Percentiles rank a stretch among this genome's conserved stretches.
Conservation (phyloP, 2,888 invertebrate species). For the Chromoteleia sp. region DNA sequence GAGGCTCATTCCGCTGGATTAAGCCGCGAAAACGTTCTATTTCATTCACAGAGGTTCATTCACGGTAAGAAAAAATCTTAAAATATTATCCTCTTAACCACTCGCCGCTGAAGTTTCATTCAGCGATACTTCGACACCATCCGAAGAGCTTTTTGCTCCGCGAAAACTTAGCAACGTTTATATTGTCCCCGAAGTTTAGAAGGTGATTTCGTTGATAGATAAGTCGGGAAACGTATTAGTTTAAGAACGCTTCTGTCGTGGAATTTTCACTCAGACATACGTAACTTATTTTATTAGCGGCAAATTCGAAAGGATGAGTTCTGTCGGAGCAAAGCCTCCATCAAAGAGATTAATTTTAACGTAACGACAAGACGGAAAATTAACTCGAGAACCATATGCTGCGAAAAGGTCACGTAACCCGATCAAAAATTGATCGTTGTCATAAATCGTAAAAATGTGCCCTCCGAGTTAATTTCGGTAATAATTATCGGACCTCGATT, state of each 20-base stretch:
- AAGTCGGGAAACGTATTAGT: slow-evolving; percentile 20
- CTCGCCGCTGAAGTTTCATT: slow-evolving; percentile 35
- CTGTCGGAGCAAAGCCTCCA: neutral
- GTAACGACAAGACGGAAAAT: neutral
- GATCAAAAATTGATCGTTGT: too few species aligned
- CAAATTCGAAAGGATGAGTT: neutral
- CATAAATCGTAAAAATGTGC: neutral
- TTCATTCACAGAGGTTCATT: slow-evolving; percentile 49
- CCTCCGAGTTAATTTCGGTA: too few species aligned
- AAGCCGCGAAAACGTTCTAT: slow-evolving; percentile 38
- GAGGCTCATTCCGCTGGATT: slow-evolving; percentile 56
- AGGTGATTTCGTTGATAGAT: slow-evolving; percentile 25
- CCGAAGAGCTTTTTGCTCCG: slow-evolving; percentile 18
- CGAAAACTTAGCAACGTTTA: slow-evolving; percentile 23
- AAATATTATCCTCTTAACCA: slow-evolving; percentile 52
- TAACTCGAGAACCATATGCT: neutral
- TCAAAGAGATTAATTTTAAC: neutral
- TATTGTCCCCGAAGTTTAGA: slow-evolving; percentile 21
- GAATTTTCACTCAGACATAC: neutral
- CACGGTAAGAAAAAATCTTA: slow-evolving; percentile 44
- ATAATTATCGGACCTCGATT: too few species aligned
- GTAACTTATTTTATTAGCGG: neutral
- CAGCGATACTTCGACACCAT: slow-evolving; percentile 34
- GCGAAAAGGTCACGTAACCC: too few species aligned
- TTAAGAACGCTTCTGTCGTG: neutral